These are phyloP conservation scores for Pentalonia nigronervosa DNA, from an alignment of 1,140 invertebrate species.

Conservation along the genomic window DNA sequence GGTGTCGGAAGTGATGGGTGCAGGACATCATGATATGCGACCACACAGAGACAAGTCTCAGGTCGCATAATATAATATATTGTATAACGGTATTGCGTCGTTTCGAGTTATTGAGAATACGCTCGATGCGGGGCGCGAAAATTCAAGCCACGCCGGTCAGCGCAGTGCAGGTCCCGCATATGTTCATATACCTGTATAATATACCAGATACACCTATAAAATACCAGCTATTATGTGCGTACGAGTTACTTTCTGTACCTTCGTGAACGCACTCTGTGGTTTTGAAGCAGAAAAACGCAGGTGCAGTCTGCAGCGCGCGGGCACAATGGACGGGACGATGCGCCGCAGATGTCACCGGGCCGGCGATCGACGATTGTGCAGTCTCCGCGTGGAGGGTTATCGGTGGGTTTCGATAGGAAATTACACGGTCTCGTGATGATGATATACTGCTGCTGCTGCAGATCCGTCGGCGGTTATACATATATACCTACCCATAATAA, in stretches of 20 bases:
- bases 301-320: not conserved
- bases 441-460: not conserved
- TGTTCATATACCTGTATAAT: no score
- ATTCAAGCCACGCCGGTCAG: not conserved
- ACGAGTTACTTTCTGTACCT: not conserved
- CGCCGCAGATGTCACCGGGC: conserved; percentile 12
- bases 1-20: no score
- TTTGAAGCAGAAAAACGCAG: conserved; percentile 31
- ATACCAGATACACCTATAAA: no score
- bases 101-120: no score
- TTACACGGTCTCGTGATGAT: not conserved
- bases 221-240: not conserved
- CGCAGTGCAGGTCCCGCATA: no score
- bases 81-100: no score
- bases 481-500: not conserved
- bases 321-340: not conserved
- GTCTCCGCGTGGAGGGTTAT: not conserved
- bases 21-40: no score
- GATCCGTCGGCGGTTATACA: not conserved
- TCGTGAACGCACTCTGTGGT: not conserved
- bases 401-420: not conserved
- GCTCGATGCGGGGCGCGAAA: not conserved
- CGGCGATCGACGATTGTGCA: not conserved
- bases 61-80: no score
- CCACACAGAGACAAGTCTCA: no score